phyloP scores from a whole-genome alignment of 2,797 vertebrate genomes.

The Spinibarbus caldwelli region DNA sequence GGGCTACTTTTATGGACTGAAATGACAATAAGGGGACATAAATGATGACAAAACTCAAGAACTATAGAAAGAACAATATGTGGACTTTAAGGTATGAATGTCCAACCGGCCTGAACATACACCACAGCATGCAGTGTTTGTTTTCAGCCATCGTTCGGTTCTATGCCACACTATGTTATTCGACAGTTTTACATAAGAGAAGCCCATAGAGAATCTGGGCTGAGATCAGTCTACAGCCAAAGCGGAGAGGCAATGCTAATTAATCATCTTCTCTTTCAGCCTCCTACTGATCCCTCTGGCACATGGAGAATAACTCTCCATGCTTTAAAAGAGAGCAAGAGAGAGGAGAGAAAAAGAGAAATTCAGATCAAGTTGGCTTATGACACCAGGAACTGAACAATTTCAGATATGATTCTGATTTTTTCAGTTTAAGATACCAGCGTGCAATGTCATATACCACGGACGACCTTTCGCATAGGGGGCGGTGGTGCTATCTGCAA shows the following conservation, averaged over 20 bases:
- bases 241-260: constrained; percentile 76
- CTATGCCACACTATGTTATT: constrained; percentile 52
- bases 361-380: constrained; percentile 36
- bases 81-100: not conserved
- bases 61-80: too few relatives aligned
- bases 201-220: constrained; percentile 69
- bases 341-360: constrained; percentile 8
- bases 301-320: constrained; percentile 46
- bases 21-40: not conserved
- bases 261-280: constrained; percentile 60
- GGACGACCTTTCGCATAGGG: constrained; percentile 9
- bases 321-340: constrained; percentile 1
- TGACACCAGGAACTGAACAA: constrained; percentile 16
- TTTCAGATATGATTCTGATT: not conserved
- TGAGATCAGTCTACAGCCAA: constrained; percentile 69
- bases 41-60: not conserved
- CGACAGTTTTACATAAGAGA: constrained; percentile 56
- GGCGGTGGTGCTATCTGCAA: constrained; percentile 18
- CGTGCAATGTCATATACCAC: not conserved
- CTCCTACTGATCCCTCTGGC: constrained; percentile 53
- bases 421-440: not conserved
- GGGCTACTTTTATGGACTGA: not conserved
- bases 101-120: not conserved
- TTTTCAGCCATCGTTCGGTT: constrained; percentile 22
- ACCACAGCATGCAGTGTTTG: constrained; percentile 11